Evolutionary conservation across 1,140 invertebrate species (phyloP), one percentile per base, ranked within the genome.

Genomic region (Trachelipus rathkii): DNA sequence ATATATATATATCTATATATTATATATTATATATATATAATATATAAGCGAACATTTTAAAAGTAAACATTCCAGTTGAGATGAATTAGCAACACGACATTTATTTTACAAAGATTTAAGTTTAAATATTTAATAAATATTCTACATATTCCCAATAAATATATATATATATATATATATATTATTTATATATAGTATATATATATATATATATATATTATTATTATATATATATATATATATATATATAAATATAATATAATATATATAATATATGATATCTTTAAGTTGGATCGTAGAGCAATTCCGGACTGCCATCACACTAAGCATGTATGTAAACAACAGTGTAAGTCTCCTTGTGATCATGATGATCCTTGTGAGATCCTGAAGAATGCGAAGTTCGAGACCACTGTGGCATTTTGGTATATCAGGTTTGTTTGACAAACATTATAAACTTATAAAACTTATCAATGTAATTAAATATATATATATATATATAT

Each of bases 351-450:
- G 23, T 81, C 79, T 0, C 79, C 79, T 7, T 81, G 79, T 60
- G 91, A 92, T 82, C 83, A 93, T 0, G 43, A 82, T 44, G 89
- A 90, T 76, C 87, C 90, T 0, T 96, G 94, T 83, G 92, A 72
- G 45, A 72, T 15, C 45, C 72, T 7, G 94, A 95, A 84, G 91
- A 90, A 84, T 96, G 94, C 85, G 91, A 94, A 87, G 93, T 95
- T 23, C 89, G 91, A 78, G 90, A 91, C 82, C 94, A 95, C 83
- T 88, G 88, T 81, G 90, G 94, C 0, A n/a, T n/a, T 89, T 92
- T 77, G 96, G 95, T 85, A 92, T 95, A 23, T 95, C 79, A 78
- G 79, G 79, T 78, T 68, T 21, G 33, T 53, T 21, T 10, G 21
- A 10, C 46, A 43, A 33, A 9, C 19, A 33, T 11, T 24, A 13